Conservation (phyloP, 2,113 vertebrate species). For the Anthoscopus minutus region DNA sequence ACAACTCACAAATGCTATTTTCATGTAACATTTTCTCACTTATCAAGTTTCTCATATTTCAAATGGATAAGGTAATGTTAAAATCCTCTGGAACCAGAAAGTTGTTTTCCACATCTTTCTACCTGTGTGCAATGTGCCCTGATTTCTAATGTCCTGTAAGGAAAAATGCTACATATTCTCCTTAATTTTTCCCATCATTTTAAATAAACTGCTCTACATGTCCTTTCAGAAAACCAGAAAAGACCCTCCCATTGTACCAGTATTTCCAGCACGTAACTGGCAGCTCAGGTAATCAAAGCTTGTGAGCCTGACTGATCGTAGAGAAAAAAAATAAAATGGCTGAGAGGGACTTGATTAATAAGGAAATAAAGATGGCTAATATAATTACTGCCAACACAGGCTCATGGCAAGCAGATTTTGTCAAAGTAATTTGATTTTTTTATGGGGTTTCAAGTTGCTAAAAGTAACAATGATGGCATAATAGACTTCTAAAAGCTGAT, state of each 20-base stretch:
- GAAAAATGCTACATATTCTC: neutral
- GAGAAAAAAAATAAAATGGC: conserved; percentile 37
- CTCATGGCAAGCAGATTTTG: conserved; percentile 5
- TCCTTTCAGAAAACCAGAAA: neutral
- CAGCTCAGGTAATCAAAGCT: conserved; percentile 20
- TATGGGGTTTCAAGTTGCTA: conserved; percentile 13
- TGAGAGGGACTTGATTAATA: conserved; percentile 45
- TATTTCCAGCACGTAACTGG: neutral
- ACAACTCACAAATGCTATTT: neutral
- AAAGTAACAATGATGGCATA: conserved; percentile 21
- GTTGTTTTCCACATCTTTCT: neutral
- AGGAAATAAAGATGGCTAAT: conserved; percentile 38
- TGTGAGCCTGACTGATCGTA: conserved; percentile 1
- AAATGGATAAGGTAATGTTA: neutral
- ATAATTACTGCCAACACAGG: neutral
- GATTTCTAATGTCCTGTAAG: neutral
- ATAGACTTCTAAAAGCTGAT: conserved; percentile 23
- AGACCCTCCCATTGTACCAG: neutral
- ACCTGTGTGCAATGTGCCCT: neutral
- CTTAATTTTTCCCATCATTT: neutral
- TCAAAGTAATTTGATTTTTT: conserved; percentile 45
- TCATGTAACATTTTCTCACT: neutral
- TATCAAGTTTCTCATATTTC: neutral
- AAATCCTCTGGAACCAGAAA: conserved; percentile 29
- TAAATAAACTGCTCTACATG: neutral